These are phyloP conservation scores for Agrotis exclamationis DNA, from an alignment of 2,888 invertebrate species.

Conservation along the genomic window DNA sequence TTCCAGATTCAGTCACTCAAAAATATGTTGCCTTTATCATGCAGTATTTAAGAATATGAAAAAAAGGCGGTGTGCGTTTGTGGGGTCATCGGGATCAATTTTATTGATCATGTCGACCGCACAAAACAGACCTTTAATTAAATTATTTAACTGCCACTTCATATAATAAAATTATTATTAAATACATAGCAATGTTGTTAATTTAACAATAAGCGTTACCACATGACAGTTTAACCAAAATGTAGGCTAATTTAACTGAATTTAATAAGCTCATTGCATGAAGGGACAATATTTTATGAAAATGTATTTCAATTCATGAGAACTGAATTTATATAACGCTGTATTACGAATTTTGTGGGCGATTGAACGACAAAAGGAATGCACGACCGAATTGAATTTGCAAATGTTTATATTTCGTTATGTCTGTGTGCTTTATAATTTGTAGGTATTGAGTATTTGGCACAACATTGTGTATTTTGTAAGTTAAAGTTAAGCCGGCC, in stretches of 20 bases:
- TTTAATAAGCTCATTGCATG: constrained; percentile 29
- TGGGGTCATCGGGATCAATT: too few relatives aligned
- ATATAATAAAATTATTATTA: constrained; percentile 9
- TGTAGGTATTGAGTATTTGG: constrained; percentile 27
- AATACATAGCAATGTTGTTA: constrained; percentile 24
- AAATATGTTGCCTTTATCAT: too few relatives aligned
- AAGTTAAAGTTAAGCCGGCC: too few relatives aligned
- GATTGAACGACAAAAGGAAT: constrained; percentile 29
- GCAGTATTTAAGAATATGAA: too few relatives aligned
- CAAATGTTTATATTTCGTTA: constrained; percentile 30
- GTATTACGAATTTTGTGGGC: constrained; percentile 32
- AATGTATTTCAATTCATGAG: constrained; percentile 44
- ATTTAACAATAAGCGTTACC: constrained; percentile 26
- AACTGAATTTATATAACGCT: constrained; percentile 27
- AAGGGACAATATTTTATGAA: constrained; percentile 58
- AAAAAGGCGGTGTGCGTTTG: too few relatives aligned
- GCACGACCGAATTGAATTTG: constrained; percentile 21
- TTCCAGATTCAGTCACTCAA: too few relatives aligned
- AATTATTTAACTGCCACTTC: background rate
- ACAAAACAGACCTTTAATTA: background rate
- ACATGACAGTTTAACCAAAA: constrained; percentile 20
- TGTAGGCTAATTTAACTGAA: constrained; percentile 32
- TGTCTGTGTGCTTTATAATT: background rate
- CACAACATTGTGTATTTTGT: constrained; percentile 2
- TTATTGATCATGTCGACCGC: background rate